Percentiles rank a stretch among this genome's conserved stretches.
phyloP scores from a whole-genome alignment of 2,888 invertebrate species.

The Pinctada fucata region DNA sequence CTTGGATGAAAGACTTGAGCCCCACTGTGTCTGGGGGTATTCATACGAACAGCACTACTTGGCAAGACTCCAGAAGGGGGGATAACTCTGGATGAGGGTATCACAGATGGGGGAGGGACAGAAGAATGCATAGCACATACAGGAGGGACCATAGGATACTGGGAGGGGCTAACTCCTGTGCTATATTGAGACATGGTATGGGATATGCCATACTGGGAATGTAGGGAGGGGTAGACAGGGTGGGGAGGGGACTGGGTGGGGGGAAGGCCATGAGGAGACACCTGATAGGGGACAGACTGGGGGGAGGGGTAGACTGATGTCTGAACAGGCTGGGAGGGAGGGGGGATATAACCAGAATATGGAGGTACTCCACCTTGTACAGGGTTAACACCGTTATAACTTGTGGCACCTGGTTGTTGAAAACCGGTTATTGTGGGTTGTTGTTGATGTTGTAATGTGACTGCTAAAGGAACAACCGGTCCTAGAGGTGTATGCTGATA shows the following conservation, averaged over 20 bases:
- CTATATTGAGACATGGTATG: slow-evolving; percentile 8
- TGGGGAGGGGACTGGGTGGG: slow-evolving; percentile 50
- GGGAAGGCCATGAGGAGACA: no score
- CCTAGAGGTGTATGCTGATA: slow-evolving; percentile 21
- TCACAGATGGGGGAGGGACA: slow-evolving; percentile 31
- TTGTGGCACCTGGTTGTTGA: slow-evolving; percentile 41
- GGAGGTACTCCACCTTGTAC: slow-evolving; percentile 35
- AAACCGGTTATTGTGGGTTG: slow-evolving; percentile 26
- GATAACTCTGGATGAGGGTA: slow-evolving; percentile 45
- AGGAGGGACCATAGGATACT: no score
- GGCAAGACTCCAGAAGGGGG: slow-evolving; percentile 28
- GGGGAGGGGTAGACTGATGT: no score
- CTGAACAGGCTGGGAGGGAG: no score
- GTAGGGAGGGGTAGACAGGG: slow-evolving; percentile 47
- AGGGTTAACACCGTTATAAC: slow-evolving; percentile 50
- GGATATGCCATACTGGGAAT: slow-evolving; percentile 38
- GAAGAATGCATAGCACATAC: no score
- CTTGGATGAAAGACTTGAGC: slow-evolving; percentile 37
- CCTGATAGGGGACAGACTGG: slow-evolving; percentile 30
- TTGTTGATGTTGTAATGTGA: slow-evolving; percentile 6
- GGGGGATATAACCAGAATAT: slow-evolving; percentile 29
- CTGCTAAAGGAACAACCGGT: no score
- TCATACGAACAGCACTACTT: slow-evolving; percentile 1
- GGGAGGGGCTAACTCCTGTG: slow-evolving; percentile 42
- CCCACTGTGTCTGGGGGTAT: slow-evolving; percentile 30